Evolutionary conservation across 2,888 invertebrate species (phyloP).

Genomic region (Uloborus plumipes): DNA sequence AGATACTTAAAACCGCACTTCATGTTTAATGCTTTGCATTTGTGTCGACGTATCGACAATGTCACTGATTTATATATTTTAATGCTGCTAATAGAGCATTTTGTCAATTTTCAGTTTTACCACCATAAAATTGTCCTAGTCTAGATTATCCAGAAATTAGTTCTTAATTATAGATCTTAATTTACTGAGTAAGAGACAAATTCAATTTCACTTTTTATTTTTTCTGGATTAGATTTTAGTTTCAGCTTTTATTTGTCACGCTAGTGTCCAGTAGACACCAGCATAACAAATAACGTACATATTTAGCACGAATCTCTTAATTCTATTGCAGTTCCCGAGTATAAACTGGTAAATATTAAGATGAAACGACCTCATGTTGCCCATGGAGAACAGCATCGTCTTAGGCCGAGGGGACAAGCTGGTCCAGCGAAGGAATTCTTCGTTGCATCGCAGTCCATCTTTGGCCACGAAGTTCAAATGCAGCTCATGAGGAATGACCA

Average conservation of each 20-base stretch:
- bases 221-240: not conserved
- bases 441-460: constrained; percentile 31
- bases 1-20: no score
- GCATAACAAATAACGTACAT: not conserved
- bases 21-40: no score
- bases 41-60: no score
- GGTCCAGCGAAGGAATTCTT: not conserved
- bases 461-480: constrained; percentile 47
- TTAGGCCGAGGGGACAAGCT: not conserved
- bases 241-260: not conserved
- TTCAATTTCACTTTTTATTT: not conserved
- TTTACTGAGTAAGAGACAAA: not conserved
- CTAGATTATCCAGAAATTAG: no score
- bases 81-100: no score
- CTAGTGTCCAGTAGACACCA: not conserved
- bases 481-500: constrained; percentile 34
- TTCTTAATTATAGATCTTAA: not conserved
- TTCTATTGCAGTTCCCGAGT: constrained; percentile 45
- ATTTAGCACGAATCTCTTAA: not conserved
- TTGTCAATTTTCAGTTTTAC: no score
- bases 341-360: constrained; percentile 40
- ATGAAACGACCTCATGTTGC: constrained; percentile 12
- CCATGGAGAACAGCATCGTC: not conserved
- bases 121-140: no score
- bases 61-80: no score